These are phyloP conservation scores for Psilanteris sp. DNA, from an alignment of 1,140 invertebrate genomes.

Conservation along the genomic window DNA sequence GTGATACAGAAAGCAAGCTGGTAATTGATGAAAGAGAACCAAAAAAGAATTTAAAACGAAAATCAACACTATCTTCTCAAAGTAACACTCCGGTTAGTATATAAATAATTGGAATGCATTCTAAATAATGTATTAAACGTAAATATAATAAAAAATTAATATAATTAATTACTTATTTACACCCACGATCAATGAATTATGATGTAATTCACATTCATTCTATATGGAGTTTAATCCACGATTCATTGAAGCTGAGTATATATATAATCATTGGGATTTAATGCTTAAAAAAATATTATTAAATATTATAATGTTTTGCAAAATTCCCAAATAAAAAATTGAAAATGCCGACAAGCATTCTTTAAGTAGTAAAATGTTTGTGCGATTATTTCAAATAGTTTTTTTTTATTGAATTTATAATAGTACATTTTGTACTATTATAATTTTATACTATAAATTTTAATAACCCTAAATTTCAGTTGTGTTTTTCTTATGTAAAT, in stretches of 20 bases:
- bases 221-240: too few species aligned
- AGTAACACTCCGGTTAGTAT: conserved; percentile 68
- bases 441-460: too few species aligned
- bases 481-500: too few species aligned
- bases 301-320: conserved; percentile 36
- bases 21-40: conserved; percentile 83
- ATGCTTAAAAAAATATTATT: conserved; percentile 44
- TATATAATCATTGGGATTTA: conserved; percentile 30
- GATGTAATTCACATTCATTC: too few species aligned
- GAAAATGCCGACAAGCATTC: conserved; percentile 78
- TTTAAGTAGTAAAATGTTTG: conserved; percentile 75
- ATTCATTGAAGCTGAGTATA: too few species aligned
- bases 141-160: too few species aligned
- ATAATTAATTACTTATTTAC: too few species aligned
- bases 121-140: too few species aligned
- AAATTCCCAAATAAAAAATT: conserved; percentile 67
- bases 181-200: too few species aligned
- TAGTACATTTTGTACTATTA: too few species aligned
- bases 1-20: conserved; percentile 80
- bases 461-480: too few species aligned
- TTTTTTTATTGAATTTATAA: neutral
- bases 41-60: conserved; percentile 75
- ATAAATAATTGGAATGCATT: too few species aligned
- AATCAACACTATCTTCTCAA: conserved; percentile 59
- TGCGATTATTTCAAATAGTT: conserved; percentile 79